phyloP scores from a whole-genome alignment of 2,888 invertebrate species.

The Harmothoe impar region DNA sequence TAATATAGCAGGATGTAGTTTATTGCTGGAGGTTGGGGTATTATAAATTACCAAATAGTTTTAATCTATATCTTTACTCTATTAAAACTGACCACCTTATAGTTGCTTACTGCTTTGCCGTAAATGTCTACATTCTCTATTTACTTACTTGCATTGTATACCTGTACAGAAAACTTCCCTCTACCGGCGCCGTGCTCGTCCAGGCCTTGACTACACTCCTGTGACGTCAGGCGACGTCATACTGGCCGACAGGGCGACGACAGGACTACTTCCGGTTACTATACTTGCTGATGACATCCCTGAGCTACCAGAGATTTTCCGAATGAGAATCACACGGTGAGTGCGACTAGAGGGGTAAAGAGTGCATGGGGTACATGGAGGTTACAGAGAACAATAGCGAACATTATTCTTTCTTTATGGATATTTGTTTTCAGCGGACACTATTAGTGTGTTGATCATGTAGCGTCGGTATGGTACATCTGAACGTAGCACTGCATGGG shows the following conservation, averaged over 20 bases:
- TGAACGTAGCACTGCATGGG: too few species aligned
- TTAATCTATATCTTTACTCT: neutral
- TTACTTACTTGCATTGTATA: too few species aligned
- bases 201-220: slow-evolving; percentile 76
- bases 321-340: slow-evolving; percentile 56
- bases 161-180: slow-evolving; percentile 26
- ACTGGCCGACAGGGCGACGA: slow-evolving; percentile 75
- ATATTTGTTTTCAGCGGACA: too few species aligned
- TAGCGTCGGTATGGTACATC: too few species aligned
- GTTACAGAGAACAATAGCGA: too few species aligned
- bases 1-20: too few species aligned
- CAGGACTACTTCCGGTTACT: slow-evolving; percentile 74
- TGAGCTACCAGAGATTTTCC: slow-evolving; percentile 80
- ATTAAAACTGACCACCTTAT: neutral
- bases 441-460: too few species aligned
- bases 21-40: too few species aligned
- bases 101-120: too few species aligned
- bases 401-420: too few species aligned
- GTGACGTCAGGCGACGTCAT: slow-evolving; percentile 74
- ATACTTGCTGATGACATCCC: slow-evolving; percentile 78
- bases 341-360: neutral
- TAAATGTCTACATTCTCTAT: too few species aligned
- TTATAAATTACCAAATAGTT: neutral
- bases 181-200: slow-evolving; percentile 71
- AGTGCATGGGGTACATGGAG: too few species aligned